A percentile compares a stretch with the other conserved stretches of the same genome.
Conservation (phyloP, 2,113 vertebrate species). For the Heptranchias perlo region DNA sequence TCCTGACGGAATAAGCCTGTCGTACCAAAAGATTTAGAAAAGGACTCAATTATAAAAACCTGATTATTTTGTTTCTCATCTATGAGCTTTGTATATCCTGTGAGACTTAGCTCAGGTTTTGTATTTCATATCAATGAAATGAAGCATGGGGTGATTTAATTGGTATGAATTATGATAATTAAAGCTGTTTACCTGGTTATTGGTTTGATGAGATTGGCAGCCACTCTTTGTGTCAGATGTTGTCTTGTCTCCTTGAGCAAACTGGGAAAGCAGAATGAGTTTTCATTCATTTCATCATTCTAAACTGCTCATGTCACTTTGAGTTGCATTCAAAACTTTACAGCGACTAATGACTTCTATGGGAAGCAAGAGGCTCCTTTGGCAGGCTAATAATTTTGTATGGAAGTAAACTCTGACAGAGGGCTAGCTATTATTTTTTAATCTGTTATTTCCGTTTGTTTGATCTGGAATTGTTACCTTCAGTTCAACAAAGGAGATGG, state of each 20-base stretch:
- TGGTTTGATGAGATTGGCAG: neutral
- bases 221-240: too few species aligned
- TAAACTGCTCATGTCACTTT: neutral
- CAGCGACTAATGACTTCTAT: neutral
- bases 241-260: neutral
- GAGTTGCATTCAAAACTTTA: neutral
- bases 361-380: neutral
- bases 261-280: neutral
- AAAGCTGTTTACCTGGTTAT: slow-evolving; percentile 1
- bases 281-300: neutral
- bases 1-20: slow-evolving; percentile 26
- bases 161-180: neutral
- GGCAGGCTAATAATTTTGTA: neutral
- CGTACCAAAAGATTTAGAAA: slow-evolving; percentile 9
- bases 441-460: neutral
- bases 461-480: neutral
- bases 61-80: neutral
- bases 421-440: neutral
- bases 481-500: neutral
- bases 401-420: neutral
- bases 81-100: neutral
- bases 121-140: neutral
- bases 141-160: neutral
- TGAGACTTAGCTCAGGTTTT: neutral
- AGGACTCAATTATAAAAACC: slow-evolving; percentile 16